These are phyloP conservation scores for Melipona bicolor DNA, from an alignment of 2,888 invertebrate genomes.

Conservation along the genomic window DNA sequence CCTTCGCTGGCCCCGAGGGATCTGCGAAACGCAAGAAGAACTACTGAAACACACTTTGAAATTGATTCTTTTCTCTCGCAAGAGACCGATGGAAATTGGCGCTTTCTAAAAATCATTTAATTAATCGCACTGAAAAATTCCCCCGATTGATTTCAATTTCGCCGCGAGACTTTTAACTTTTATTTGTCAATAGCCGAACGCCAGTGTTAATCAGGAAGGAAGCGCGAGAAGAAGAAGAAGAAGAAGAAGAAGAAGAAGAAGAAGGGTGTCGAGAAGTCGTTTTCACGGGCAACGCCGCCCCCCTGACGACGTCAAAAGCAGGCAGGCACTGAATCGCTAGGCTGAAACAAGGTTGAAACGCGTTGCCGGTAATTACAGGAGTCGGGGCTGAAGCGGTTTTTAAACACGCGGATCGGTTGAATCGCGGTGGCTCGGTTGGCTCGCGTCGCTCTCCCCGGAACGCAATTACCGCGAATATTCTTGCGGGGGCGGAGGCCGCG, in stretches of 20 bases:
- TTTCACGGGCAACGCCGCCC: background rate
- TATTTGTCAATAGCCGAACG: background rate
- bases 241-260: no score
- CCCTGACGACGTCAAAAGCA: background rate
- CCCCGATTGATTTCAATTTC: background rate
- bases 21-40: background rate
- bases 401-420: conserved; percentile 42
- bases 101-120: no score
- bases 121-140: background rate
- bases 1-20: background rate
- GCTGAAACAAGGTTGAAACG: conserved; percentile 21
- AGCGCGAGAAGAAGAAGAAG: no score
- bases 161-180: no score
- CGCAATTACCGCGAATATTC: conserved; percentile 58
- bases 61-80: no score
- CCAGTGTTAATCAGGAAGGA: background rate
- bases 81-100: no score
- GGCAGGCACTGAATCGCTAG: background rate
- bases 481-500: conserved; percentile 1
- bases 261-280: background rate
- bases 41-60: no score
- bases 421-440: conserved; percentile 17
- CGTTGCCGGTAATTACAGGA: conserved; percentile 44
- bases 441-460: conserved; percentile 25
- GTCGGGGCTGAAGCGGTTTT: conserved; percentile 23